phyloP scores from a whole-genome alignment of 2,888 invertebrate species.

The Drosophila mayaguana region DNA sequence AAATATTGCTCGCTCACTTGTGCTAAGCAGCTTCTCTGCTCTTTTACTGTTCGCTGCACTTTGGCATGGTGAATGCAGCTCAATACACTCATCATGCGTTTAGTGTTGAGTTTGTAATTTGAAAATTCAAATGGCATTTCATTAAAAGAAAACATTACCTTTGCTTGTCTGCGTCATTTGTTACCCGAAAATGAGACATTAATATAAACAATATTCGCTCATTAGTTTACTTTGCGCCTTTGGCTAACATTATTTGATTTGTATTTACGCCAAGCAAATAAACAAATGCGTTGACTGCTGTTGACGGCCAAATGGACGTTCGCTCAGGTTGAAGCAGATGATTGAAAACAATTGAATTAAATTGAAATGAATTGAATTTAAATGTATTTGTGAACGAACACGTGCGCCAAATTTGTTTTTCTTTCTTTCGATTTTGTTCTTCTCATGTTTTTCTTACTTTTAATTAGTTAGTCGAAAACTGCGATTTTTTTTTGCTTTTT shows the following conservation, averaged over 20 bases:
- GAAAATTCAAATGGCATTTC: conserved; percentile 8
- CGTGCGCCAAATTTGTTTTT: conserved; percentile 35
- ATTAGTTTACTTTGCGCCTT: conserved; percentile 37
- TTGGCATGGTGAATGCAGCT: conserved; percentile 9
- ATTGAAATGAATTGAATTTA: conserved; percentile 30
- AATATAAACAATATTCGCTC: conserved; percentile 31
- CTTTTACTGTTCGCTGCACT: conserved; percentile 28
- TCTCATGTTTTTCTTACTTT: conserved; percentile 5
- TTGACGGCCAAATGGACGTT: conserved; percentile 31
- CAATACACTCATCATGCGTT: not conserved
- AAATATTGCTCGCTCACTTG: not conserved
- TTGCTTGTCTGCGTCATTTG: not conserved
- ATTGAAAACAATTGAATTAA: conserved; percentile 36
- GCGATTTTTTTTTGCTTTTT: conserved; percentile 31
- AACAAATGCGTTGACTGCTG: conserved; percentile 36
- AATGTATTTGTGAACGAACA: conserved; percentile 31
- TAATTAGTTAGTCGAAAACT: conserved; percentile 31
- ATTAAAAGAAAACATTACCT: conserved; percentile 3
- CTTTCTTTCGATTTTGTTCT: conserved; percentile 10
- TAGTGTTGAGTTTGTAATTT: conserved; percentile 9
- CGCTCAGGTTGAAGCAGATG: conserved; percentile 30
- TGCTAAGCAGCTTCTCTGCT: conserved; percentile 2
- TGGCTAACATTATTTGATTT: conserved; percentile 8
- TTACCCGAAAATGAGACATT: conserved; percentile 18
- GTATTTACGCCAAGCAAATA: conserved; percentile 38